Evolutionary conservation across 2,113 vertebrate species (phyloP).

Genomic region (Sceloporus undulatus): DNA sequence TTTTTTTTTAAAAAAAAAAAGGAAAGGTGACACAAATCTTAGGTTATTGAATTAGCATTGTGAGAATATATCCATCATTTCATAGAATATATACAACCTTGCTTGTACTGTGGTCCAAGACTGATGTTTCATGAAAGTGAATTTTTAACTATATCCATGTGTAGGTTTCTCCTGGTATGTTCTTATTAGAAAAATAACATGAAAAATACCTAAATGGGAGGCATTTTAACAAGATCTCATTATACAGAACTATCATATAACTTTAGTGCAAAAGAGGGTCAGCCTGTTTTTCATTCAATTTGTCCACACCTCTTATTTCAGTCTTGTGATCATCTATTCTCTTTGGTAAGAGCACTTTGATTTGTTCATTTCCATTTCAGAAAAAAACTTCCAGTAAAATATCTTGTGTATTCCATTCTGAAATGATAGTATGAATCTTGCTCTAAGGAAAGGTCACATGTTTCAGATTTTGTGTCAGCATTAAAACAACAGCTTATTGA

Average conservation of each 20-base stretch:
- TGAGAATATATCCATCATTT: not conserved
- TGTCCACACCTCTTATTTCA: not conserved
- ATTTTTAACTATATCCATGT: not conserved
- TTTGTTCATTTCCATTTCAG: constrained; percentile 16
- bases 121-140: too few relatives aligned
- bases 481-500: too few relatives aligned
- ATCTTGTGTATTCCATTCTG: not conserved
- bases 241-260: not conserved
- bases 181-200: not conserved
- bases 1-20: not conserved
- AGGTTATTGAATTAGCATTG: not conserved
- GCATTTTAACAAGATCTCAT: not conserved
- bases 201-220: rapidly evolving
- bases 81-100: not conserved
- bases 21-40: not conserved
- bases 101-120: not conserved
- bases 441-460: not conserved
- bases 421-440: not conserved
- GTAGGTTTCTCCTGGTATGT: not conserved
- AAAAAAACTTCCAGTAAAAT: not conserved
- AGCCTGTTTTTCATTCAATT: not conserved
- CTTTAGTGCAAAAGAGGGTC: not conserved
- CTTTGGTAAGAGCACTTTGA: constrained; percentile 17
- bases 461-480: not conserved
- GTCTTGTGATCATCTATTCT: not conserved